These are phyloP conservation scores for Acrossocheilus fasciatus DNA, from an alignment of 2,797 vertebrate species.

Conservation along the genomic window DNA sequence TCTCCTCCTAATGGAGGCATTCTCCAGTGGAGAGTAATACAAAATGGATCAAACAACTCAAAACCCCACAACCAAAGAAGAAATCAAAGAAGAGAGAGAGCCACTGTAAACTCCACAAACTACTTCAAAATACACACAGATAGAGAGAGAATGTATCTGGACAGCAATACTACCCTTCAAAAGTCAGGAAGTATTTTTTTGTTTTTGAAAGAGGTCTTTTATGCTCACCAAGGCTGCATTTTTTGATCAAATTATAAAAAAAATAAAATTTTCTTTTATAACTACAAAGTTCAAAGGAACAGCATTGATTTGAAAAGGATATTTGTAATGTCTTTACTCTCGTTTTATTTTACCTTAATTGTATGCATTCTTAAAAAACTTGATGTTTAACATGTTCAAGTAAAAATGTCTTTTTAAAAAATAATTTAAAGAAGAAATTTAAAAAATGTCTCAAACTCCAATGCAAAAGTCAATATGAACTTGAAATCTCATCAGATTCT, in stretches of 20 bases:
- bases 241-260: not conserved
- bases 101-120: not conserved
- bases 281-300: not conserved
- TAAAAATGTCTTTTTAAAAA: not conserved
- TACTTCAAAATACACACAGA: not conserved
- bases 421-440: not conserved
- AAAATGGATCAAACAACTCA: conserved; percentile 13
- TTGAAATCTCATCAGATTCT: not conserved
- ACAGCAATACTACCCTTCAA: not conserved
- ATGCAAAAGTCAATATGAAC: not conserved
- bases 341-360: not conserved
- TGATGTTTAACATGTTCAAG: not conserved
- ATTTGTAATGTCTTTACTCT: not conserved
- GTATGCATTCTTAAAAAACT: not conserved
- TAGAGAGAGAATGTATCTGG: not conserved
- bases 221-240: not conserved
- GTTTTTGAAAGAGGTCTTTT: not conserved
- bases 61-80: not conserved
- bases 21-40: conserved; percentile 15
- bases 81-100: conserved; percentile 7
- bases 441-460: not conserved
- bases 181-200: not conserved
- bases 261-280: not conserved
- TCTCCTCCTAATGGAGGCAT: not conserved
- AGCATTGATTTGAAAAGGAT: not conserved